Conservation (phyloP, 2,113 vertebrate species). For the Dermatemys mawii region DNA sequence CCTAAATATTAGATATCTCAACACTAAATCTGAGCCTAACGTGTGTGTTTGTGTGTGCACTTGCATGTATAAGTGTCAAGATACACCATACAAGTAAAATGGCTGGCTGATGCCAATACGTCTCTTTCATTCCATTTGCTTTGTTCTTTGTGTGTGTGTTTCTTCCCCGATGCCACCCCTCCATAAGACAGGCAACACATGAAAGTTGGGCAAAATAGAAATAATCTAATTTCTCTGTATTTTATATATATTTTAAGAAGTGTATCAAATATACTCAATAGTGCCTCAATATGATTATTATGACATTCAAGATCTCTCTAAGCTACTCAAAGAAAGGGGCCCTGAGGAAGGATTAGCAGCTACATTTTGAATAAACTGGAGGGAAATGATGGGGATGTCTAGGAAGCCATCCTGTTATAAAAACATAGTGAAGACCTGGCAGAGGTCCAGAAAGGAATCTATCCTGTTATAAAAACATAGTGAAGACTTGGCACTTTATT, state of each 20-base stretch:
- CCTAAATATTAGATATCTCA: too few relatives aligned
- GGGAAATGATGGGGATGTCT: neutral
- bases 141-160: neutral
- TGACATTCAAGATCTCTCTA: too few relatives aligned
- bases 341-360: neutral
- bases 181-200: too few relatives aligned
- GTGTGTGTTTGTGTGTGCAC: too few relatives aligned
- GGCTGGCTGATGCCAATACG: neutral
- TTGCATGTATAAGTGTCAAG: neutral
- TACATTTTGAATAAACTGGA: neutral
- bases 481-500: neutral
- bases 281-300: too few relatives aligned
- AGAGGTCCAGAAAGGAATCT: neutral
- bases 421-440: neutral
- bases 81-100: neutral
- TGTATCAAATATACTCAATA: too few relatives aligned
- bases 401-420: neutral
- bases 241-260: too few relatives aligned
- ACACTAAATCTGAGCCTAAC: too few relatives aligned
- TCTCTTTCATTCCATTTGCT: neutral
- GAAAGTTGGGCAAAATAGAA: too few relatives aligned
- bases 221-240: too few relatives aligned
- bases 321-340: too few relatives aligned
- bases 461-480: neutral
- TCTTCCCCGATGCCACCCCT: too few relatives aligned